Percentiles rank a stretch among this genome's conserved stretches.
phyloP scores from a whole-genome alignment of 92 coral and sea anemone genomes.

The Actinostola sp. region DNA sequence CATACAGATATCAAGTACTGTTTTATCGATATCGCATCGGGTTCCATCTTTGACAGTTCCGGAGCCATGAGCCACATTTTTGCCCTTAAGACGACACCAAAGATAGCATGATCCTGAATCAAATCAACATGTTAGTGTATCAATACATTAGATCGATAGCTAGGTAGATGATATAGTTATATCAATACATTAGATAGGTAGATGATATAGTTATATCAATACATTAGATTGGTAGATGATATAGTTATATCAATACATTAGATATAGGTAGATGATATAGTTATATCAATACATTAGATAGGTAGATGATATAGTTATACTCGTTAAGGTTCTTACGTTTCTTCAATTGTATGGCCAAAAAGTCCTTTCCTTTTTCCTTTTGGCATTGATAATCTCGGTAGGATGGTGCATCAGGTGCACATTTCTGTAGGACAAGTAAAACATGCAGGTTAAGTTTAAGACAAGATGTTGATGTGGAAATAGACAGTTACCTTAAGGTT shows the following conservation, averaged over 20 bases:
- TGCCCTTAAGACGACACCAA: conserved; percentile 12
- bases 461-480: not conserved
- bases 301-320: no score
- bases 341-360: no score
- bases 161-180: no score
- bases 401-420: not conserved
- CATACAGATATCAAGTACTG: conserved; percentile 32
- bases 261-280: no score
- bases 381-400: conserved; percentile 1
- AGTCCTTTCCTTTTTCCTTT: not conserved
- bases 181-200: no score
- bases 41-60: conserved; percentile 51
- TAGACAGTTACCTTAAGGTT: conserved; percentile 52
- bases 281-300: no score
- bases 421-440: not conserved
- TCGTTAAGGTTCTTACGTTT: no score
- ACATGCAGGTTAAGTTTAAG: not conserved
- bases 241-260: no score
- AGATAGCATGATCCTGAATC: conserved; percentile 27
- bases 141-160: no score
- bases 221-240: no score
- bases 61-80: conserved; percentile 2
- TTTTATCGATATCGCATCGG: conserved; percentile 17
- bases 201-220: no score
- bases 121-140: no score